These are phyloP conservation scores for Drosophila vallismaia DNA, from an alignment of 2,888 invertebrate species.

Conservation along the genomic window DNA sequence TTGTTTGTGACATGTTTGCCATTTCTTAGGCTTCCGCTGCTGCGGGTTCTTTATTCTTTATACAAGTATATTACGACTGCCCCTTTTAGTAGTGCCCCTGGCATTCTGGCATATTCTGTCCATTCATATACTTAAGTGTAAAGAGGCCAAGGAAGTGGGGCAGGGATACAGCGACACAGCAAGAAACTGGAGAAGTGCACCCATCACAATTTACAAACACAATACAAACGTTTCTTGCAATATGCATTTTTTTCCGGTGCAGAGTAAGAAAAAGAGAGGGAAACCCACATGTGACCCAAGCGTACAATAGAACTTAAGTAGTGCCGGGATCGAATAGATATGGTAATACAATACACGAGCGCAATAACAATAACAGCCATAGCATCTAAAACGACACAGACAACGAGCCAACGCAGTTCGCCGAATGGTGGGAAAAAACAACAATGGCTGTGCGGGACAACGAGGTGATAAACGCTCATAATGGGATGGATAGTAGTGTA, in stretches of 20 bases:
- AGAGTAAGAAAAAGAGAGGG: constrained; percentile 2
- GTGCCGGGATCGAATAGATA: constrained; percentile 43
- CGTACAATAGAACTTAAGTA: constrained; percentile 50
- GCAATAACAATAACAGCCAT: constrained; percentile 39
- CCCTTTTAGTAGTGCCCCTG: constrained; percentile 19
- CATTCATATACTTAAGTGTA: constrained; percentile 11
- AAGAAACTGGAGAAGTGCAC: background rate
- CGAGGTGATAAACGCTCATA: constrained; percentile 39
- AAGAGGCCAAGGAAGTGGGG: constrained; percentile 26
- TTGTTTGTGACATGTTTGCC: constrained; percentile 60
- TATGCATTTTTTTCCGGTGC: background rate
- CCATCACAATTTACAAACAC: background rate
- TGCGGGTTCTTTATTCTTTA: constrained; percentile 24
- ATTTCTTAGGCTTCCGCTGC: constrained; percentile 63
- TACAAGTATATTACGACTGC: constrained; percentile 8
- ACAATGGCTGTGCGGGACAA: constrained; percentile 23
- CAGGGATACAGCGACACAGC: constrained; percentile 18
- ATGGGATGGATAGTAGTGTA: constrained; percentile 17
- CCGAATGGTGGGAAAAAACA: constrained; percentile 41
- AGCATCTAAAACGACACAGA: constrained; percentile 1
- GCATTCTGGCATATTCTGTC: constrained; percentile 27
- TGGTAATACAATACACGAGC: constrained; percentile 47
- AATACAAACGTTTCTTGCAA: background rate
- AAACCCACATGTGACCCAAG: constrained; percentile 41
- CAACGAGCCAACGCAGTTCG: constrained; percentile 30